Percentiles rank a stretch among this genome's conserved stretches.
phyloP scores from a whole-genome alignment of 2,113 vertebrate genomes.

The Leucosticte australis region DNA sequence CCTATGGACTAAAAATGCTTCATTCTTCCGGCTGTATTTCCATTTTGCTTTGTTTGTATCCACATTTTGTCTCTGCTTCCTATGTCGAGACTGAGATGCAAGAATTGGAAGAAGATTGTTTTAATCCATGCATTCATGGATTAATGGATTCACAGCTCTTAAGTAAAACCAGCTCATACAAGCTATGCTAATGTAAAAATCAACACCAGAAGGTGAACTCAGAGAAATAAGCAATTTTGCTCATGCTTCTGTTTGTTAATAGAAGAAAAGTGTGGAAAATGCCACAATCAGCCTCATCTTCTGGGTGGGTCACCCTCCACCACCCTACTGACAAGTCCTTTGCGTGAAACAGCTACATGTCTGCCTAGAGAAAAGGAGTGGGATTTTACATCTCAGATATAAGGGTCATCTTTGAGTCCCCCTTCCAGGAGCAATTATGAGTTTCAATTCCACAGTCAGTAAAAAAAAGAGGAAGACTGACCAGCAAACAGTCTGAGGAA shows the following conservation, averaged over 20 bases:
- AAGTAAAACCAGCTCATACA: background rate
- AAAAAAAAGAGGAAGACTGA: background rate
- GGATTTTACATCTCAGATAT: background rate
- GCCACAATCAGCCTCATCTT: background rate
- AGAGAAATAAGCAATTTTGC: background rate
- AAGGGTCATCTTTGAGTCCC: background rate
- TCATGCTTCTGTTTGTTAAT: background rate
- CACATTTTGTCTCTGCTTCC: background rate
- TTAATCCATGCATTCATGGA: background rate
- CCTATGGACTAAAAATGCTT: background rate
- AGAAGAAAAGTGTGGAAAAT: background rate
- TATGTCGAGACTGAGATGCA: background rate
- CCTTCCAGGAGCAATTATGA: background rate
- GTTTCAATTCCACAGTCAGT: background rate
- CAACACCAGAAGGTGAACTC: background rate
- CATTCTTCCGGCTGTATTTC: background rate
- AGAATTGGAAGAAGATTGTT: background rate
- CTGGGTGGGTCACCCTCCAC: background rate
- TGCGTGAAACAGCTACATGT: background rate
- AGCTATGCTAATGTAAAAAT: background rate
- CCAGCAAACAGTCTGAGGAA: background rate
- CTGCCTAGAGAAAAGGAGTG: background rate
- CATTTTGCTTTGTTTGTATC: background rate
- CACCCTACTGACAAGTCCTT: background rate
- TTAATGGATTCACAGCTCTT: background rate